These are phyloP conservation scores for Bellardia bayeri DNA, from an alignment of 2,888 invertebrate species.

Conservation along the genomic window DNA sequence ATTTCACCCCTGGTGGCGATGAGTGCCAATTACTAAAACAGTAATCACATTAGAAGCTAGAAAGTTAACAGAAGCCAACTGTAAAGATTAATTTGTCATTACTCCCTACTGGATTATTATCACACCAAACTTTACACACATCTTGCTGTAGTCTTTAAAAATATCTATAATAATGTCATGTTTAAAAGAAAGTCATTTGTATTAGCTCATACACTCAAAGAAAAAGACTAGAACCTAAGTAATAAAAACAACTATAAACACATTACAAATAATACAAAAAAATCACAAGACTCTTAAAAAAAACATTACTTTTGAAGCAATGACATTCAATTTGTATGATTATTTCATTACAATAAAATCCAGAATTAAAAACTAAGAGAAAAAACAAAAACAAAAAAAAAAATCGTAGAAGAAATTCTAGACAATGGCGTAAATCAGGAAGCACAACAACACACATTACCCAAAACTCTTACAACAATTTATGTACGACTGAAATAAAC, in stretches of 20 bases:
- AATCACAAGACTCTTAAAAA: neutral
- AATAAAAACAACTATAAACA: conserved; percentile 3
- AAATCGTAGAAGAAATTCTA: neutral
- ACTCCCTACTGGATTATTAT: neutral
- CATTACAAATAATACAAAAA: neutral
- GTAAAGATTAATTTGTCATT: neutral
- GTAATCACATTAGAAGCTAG: too few species aligned
- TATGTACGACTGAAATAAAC: conserved; percentile 26
- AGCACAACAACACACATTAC: neutral
- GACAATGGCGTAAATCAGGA: conserved; percentile 36
- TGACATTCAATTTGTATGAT: conserved; percentile 65
- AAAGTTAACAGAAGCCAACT: too few species aligned
- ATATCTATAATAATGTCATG: conserved; percentile 40
- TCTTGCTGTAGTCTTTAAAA: neutral
- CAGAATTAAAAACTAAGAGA: neutral
- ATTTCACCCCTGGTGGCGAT: too few species aligned
- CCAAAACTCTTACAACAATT: neutral
- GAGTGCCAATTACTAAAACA: too few species aligned
- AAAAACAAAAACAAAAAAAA: neutral
- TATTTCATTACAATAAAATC: conserved; percentile 56
- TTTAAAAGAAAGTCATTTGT: conserved; percentile 58
- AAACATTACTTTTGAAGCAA: conserved; percentile 40
- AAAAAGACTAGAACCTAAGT: conserved; percentile 14
- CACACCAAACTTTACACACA: neutral
- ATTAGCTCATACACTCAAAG: conserved; percentile 56